Conservation (phyloP, 2,113 vertebrate genomes). For the Catagonus wagneri region DNA sequence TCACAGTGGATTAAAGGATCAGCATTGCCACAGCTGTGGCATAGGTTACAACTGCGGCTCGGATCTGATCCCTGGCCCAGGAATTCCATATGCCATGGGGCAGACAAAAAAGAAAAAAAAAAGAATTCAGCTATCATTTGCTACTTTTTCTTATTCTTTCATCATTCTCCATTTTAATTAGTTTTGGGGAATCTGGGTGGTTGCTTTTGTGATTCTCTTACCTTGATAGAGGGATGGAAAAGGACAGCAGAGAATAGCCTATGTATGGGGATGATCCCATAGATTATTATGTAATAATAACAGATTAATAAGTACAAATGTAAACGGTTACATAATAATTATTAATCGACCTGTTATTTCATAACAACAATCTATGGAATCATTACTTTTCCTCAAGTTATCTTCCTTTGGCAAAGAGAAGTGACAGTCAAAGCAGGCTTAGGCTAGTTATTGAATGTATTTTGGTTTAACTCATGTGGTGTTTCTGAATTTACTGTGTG, state of each 20-base stretch:
- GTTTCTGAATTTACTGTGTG: conserved; percentile 7
- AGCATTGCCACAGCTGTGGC: too few species aligned
- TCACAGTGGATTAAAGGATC: too few species aligned
- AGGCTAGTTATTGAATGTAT: background rate
- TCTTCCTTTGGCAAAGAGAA: background rate
- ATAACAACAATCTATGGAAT: background rate
- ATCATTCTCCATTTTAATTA: background rate
- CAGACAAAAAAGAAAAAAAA: too few species aligned
- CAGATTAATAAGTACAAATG: background rate
- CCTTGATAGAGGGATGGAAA: background rate
- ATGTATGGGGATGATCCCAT: background rate
- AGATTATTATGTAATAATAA: background rate
- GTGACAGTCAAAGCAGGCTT: background rate
- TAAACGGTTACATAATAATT: background rate
- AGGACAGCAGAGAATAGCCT: background rate
- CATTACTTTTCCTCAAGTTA: background rate
- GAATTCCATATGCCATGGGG: too few species aligned
- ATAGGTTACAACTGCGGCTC: too few species aligned
- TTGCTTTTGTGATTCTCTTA: conserved; percentile 37
- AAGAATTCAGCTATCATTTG: background rate
- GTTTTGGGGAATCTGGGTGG: background rate
- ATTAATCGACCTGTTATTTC: background rate
- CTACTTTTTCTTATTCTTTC: conserved; percentile 44
- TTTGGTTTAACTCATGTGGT: background rate
- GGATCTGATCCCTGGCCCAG: too few species aligned